These are phyloP conservation scores for Otis tarda DNA, from an alignment of 2,113 vertebrate genomes.

Conservation along the genomic window DNA sequence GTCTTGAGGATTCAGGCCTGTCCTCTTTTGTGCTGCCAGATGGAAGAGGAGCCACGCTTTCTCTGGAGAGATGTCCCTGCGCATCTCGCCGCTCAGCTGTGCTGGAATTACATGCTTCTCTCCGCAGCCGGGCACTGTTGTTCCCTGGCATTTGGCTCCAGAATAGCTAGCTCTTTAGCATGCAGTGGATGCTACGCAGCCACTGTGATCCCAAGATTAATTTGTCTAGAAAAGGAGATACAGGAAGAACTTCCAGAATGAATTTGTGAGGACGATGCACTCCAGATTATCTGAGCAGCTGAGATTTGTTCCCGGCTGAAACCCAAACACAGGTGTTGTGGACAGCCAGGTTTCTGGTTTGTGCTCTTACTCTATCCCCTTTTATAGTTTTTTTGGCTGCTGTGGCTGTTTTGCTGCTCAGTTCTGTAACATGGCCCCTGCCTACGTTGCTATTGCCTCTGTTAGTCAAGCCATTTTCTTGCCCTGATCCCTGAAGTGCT, in stretches of 20 bases:
- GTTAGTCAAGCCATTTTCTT: constrained; percentile 21
- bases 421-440: not conserved
- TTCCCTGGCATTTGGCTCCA: constrained; percentile 36
- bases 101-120: constrained; percentile 26
- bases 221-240: constrained; percentile 41
- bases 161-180: constrained; percentile 44
- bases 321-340: not conserved
- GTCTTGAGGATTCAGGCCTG: constrained; percentile 65
- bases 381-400: not conserved
- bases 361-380: not conserved
- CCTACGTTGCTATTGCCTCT: not conserved
- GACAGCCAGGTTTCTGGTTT: not conserved
- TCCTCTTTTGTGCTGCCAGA: constrained; percentile 66
- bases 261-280: not conserved
- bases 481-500: constrained; percentile 30
- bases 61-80: constrained; percentile 25
- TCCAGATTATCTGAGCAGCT: not conserved
- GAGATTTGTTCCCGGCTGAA: not conserved
- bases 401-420: not conserved
- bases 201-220: constrained; percentile 32
- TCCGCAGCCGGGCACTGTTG: not conserved
- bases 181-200: not conserved
- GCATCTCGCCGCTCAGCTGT: not conserved
- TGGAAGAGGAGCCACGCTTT: constrained; percentile 35
- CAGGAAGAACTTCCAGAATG: not conserved